These are phyloP conservation scores for Gambusia holbrooki DNA, from an alignment of 2,113 vertebrate genomes.

Conservation along the genomic window DNA sequence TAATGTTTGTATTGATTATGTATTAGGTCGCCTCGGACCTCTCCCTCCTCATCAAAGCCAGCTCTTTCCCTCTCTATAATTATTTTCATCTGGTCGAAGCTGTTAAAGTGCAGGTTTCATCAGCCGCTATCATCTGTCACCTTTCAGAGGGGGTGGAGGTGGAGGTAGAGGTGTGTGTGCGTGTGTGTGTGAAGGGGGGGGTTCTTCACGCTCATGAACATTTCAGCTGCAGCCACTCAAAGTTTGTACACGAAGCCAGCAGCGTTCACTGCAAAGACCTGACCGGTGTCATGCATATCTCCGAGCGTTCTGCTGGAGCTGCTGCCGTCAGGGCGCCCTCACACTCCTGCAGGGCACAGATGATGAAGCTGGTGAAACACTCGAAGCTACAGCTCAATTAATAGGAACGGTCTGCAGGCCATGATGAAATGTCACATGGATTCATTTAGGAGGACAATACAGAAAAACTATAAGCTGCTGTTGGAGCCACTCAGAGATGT, in stretches of 20 bases:
- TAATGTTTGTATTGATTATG: constrained; percentile 65
- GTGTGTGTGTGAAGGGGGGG: no score
- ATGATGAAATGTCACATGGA: constrained; percentile 29
- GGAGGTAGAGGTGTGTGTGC: background rate
- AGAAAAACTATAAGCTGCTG: background rate
- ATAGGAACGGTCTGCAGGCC: constrained; percentile 17
- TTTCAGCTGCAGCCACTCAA: constrained; percentile 27
- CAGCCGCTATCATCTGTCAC: constrained; percentile 60
- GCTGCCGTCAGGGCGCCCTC: constrained; percentile 31
- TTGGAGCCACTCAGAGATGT: background rate
- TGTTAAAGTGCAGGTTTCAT: constrained; percentile 55
- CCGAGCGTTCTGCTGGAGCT: constrained; percentile 47
- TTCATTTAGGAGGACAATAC: constrained; percentile 34
- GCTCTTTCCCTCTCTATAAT: constrained; percentile 57
- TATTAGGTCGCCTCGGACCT: constrained; percentile 24
- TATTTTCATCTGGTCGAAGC: constrained; percentile 55
- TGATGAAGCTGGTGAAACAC: constrained; percentile 47
- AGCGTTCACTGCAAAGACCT: constrained; percentile 67
- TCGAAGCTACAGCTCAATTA: constrained; percentile 34
- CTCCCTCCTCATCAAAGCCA: constrained; percentile 43
- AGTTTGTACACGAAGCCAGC: constrained; percentile 28
- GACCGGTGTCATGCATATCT: constrained; percentile 57
- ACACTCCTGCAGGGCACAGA: constrained; percentile 13
- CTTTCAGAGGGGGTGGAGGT: constrained; percentile 45
- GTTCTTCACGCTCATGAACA: constrained; percentile 41